Conservation (phyloP, 2,888 invertebrate genomes). For the Dynastes grantii region DNA sequence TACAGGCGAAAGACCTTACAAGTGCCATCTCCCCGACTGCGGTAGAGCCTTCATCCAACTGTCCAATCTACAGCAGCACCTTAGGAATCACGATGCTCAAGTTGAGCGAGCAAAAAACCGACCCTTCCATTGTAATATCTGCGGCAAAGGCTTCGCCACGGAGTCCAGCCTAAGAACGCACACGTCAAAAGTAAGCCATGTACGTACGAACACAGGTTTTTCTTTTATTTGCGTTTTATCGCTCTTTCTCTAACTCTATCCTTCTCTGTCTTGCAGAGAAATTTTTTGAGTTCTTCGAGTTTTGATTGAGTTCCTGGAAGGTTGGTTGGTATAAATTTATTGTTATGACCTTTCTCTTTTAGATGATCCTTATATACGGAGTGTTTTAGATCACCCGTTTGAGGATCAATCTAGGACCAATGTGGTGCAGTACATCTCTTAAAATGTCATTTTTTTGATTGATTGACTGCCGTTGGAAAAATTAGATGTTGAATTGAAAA, state of each 20-base stretch:
- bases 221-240: conserved; percentile 54
- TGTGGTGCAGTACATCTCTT: too few relatives aligned
- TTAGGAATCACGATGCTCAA: conserved; percentile 96
- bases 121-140: conserved; percentile 96
- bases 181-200: conserved; percentile 95
- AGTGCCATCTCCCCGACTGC: conserved; percentile 96
- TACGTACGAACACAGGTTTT: conserved; percentile 71
- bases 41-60: conserved; percentile 97
- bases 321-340: too few relatives aligned
- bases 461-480: too few relatives aligned
- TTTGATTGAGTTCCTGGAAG: conserved; percentile 5
- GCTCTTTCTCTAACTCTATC: neutral
- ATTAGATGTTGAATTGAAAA: too few relatives aligned
- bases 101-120: conserved; percentile 95
- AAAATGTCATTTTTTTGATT: too few relatives aligned
- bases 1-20: conserved; percentile 96
- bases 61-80: conserved; percentile 96
- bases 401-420: too few relatives aligned
- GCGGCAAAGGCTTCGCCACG: conserved; percentile 97
- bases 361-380: too few relatives aligned
- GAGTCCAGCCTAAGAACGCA: conserved; percentile 96
- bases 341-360: too few relatives aligned
- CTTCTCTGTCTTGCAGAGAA: neutral
- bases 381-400: too few relatives aligned
- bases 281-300: neutral